phyloP scores from a whole-genome alignment of 1,140 invertebrate genomes.

The Drosophila erecta region DNA sequence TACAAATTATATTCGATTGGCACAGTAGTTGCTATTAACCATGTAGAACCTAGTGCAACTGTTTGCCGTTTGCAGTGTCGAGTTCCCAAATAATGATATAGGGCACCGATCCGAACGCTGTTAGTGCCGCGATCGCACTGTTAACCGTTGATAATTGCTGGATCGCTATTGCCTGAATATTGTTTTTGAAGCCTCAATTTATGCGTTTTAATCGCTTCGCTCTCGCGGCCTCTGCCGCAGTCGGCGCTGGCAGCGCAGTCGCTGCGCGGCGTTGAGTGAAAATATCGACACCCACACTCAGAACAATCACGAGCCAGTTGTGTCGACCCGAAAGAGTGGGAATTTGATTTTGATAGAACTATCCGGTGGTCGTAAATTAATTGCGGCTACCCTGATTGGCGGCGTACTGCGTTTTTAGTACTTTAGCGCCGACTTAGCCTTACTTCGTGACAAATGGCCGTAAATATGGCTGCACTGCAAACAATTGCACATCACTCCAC shows the following conservation, averaged over 20 bases:
- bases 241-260: conserved; percentile 19
- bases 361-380: conserved; percentile 43
- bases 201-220: conserved; percentile 60
- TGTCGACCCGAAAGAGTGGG: background rate
- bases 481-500: background rate
- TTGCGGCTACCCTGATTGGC: conserved; percentile 26
- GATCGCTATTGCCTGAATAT: conserved; percentile 52
- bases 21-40: no score
- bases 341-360: conserved; percentile 42
- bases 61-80: no score
- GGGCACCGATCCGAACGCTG: conserved; percentile 11
- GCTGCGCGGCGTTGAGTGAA: conserved; percentile 7
- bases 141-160: conserved; percentile 68
- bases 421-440: conserved; percentile 28
- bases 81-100: background rate
- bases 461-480: conserved; percentile 34
- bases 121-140: conserved; percentile 37
- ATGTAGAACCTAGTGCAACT: no score
- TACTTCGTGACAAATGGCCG: conserved; percentile 39
- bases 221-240: background rate
- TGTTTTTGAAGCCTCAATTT: conserved; percentile 65
- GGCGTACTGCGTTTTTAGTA: conserved; percentile 3
- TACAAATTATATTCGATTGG: background rate
- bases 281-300: conserved; percentile 21
- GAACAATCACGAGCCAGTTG: conserved; percentile 1